Base-by-base conservation (phyloP, 2,888 invertebrate genomes). In the Crocallis elinguaria region DNA sequence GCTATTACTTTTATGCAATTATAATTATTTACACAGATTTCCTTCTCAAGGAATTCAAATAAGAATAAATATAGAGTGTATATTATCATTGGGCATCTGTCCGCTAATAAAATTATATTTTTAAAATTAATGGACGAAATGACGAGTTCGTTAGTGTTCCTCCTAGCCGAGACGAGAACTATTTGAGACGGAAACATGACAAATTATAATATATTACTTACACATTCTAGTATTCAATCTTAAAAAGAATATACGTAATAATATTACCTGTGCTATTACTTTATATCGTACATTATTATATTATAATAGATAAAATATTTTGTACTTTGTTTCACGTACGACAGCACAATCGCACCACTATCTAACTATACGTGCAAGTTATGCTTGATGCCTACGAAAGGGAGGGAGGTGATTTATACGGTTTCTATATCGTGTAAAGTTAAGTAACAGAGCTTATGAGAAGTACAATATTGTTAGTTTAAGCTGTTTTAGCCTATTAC, bases 41-140 rank as follows among this genome's bases (percentile, higher is more conserved):
- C 89, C 90, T 89, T 90, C 64, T 73, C 76, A 89, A 91, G 89
- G 88, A 80, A 72, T 79, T 75, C 77, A 80, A 82, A 79, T 79
- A 73, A 78, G 75, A 82, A 82, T 80, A 83, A 77, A 79, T 81
- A 82, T 67, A 79, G 69, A 80, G 81, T 83, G 78, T 8, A 23
- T 85, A 86, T n/a, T 82, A 86, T 82, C 69, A 77, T 82, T 75
- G 87, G 86, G 84, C 81, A 81, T 84, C 84, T 83, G 83, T 82
- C 81, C 76, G 81, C 82, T 86, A 86, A 81, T 89, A 85, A 89
- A 88, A 86, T 86, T 86, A 86, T 87, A 69, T 69, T 82, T 80
- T 88, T 88, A 85, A 88, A 89, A 88, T 88, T 90, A 90, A 89
- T 91, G 91, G 91, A 91, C 91, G 91, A 89, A 91, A 87, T 90